A percentile compares a stretch with the other conserved stretches of the same genome.
These are phyloP conservation scores for Aphodius granarius DNA, from an alignment of 2,888 invertebrate genomes.

Conservation along the genomic window DNA sequence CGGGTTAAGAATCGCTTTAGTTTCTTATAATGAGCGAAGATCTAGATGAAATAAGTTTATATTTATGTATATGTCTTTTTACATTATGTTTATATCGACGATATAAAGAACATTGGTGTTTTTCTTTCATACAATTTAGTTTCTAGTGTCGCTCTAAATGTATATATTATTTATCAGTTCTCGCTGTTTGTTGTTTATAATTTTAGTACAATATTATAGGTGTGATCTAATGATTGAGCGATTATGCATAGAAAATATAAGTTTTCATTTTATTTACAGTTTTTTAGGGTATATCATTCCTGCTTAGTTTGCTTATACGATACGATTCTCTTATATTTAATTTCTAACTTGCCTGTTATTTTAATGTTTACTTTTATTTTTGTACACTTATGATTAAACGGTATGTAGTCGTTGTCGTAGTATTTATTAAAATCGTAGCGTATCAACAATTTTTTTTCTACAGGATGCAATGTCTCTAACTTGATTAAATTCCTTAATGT, in stretches of 20 bases:
- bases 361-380: too few relatives aligned
- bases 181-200: not conserved
- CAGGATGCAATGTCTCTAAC: too few relatives aligned
- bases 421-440: not conserved
- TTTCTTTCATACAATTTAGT: not conserved
- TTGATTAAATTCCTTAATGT: too few relatives aligned
- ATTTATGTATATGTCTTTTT: not conserved
- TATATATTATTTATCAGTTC: slow-evolving; percentile 3
- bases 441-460: not conserved
- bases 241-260: slow-evolving; percentile 10
- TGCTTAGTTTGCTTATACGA: not conserved
- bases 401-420: too few relatives aligned
- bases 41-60: not conserved
- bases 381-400: too few relatives aligned
- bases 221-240: slow-evolving; percentile 11
- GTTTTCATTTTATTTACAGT: slow-evolving; percentile 4
- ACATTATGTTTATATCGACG: not conserved
- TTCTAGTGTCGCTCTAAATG: not conserved
- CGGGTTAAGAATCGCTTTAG: not conserved
- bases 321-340: not conserved
- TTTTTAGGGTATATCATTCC: not conserved
- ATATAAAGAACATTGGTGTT: not conserved
- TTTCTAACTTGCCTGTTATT: too few relatives aligned
- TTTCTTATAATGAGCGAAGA: not conserved
- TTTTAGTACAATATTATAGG: slow-evolving; percentile 8